Conservation (phyloP, 1,140 invertebrate species). For the Glomeris maerens region DNA sequence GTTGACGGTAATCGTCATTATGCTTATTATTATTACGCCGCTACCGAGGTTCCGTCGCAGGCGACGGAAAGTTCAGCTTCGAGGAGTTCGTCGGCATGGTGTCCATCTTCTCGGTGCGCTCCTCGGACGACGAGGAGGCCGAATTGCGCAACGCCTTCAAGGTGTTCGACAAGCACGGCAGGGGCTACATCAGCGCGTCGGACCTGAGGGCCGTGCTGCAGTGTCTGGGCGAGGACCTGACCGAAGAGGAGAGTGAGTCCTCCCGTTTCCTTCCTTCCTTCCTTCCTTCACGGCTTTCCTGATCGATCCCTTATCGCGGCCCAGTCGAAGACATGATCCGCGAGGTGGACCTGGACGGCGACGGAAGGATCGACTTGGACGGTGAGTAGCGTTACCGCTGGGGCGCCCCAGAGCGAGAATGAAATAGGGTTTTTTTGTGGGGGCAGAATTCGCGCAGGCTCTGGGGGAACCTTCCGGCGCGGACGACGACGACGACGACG, state of each 20-base stretch:
- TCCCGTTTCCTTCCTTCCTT: slow-evolving; percentile 13
- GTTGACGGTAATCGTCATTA: slow-evolving; percentile 52
- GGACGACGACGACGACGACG: slow-evolving; percentile 61
- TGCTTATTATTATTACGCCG: no score
- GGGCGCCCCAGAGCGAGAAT: no score
- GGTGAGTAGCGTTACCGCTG: slow-evolving; percentile 45
- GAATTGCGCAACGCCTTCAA: slow-evolving; percentile 75
- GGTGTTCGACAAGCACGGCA: slow-evolving; percentile 70
- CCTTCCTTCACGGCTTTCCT: slow-evolving; percentile 25
- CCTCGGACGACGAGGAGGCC: slow-evolving; percentile 55
- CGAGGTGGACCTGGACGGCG: slow-evolving; percentile 77
- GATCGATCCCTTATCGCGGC: not conserved
- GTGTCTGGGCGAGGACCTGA: slow-evolving; percentile 66
- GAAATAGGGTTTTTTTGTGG: not conserved
- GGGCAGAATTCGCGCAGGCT: slow-evolving; percentile 64
- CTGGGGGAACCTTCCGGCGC: slow-evolving; percentile 59
- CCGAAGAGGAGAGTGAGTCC: slow-evolving; percentile 65
- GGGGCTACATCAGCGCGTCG: slow-evolving; percentile 70
- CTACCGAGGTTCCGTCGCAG: slow-evolving; percentile 24
- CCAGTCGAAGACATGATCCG: slow-evolving; percentile 84
- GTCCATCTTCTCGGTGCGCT: slow-evolving; percentile 46
- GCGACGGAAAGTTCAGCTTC: slow-evolving; percentile 79
- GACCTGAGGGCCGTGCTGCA: slow-evolving; percentile 67
- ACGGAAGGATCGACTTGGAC: slow-evolving; percentile 75
- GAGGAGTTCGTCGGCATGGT: slow-evolving; percentile 85